These are phyloP conservation scores for Alouatta caraya DNA, from an alignment of 2,797 vertebrate species.

Conservation along the genomic window DNA sequence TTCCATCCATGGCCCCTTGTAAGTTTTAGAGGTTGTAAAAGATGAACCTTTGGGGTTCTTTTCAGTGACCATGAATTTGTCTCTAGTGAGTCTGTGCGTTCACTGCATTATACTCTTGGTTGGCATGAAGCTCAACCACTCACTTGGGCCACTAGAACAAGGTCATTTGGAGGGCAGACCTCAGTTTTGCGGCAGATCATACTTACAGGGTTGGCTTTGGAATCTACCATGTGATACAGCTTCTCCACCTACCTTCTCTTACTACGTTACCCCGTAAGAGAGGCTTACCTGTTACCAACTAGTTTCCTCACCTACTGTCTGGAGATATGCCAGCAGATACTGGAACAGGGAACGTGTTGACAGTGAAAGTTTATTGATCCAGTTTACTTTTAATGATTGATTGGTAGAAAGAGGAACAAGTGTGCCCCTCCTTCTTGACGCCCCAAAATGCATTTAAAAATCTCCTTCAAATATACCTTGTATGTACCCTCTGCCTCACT, in stretches of 20 bases:
- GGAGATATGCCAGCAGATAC: background rate
- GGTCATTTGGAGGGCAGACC: background rate
- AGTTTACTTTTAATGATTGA: background rate
- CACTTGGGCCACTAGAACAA: background rate
- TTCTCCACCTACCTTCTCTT: background rate
- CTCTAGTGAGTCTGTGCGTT: background rate
- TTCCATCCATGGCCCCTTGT: background rate
- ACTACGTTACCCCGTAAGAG: background rate
- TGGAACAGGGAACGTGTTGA: background rate
- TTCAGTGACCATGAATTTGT: background rate
- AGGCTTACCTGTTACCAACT: background rate
- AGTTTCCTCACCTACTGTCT: background rate
- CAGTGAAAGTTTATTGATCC: background rate
- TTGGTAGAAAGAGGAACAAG: background rate
- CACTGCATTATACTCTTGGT: background rate
- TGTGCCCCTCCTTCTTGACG: background rate
- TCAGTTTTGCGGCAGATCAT: background rate
- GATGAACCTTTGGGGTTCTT: background rate
- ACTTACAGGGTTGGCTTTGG: background rate
- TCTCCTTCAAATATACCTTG: background rate
- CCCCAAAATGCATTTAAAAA: background rate
- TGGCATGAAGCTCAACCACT: background rate
- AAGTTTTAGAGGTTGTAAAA: background rate
- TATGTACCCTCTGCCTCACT: background rate
- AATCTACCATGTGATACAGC: accelerated